A percentile compares a stretch with the other conserved stretches of the same genome.
These are phyloP conservation scores for Phortica magna DNA, from an alignment of 2,888 invertebrate species.

Conservation along the genomic window DNA sequence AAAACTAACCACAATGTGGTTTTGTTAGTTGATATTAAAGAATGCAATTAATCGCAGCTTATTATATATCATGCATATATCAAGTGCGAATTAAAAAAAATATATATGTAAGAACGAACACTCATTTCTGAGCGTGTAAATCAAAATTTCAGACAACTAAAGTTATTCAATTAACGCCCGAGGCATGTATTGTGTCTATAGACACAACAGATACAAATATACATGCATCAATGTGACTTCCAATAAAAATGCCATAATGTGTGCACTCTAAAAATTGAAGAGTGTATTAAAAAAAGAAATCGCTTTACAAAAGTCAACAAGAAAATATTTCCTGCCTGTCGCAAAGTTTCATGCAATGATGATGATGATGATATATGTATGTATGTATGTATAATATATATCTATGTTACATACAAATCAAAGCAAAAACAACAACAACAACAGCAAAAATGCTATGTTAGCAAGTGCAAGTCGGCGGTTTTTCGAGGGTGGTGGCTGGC, in stretches of 20 bases:
- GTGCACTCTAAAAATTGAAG: neutral
- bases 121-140: neutral
- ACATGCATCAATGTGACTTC: slow-evolving; percentile 3
- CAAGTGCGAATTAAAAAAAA: neutral
- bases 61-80: neutral
- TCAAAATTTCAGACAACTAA: slow-evolving; percentile 6
- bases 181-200: neutral
- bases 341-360: neutral
- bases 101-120: too few species aligned
- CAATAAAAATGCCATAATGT: slow-evolving; percentile 17
- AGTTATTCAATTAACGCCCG: slow-evolving; percentile 25
- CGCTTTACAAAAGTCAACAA: slow-evolving; percentile 71
- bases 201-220: slow-evolving; percentile 5
- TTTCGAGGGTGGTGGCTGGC: neutral
- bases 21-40: too few species aligned
- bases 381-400: neutral
- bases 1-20: too few species aligned
- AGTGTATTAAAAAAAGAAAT: slow-evolving; percentile 52
- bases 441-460: neutral
- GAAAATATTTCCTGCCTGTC: slow-evolving; percentile 49
- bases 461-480: neutral
- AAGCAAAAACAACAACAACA: neutral
- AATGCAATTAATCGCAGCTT: too few species aligned
- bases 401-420: neutral
- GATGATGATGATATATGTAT: slow-evolving; percentile 19